These are phyloP conservation scores for Trinectes maculatus DNA, from an alignment of 2,113 vertebrate genomes.

Conservation along the genomic window DNA sequence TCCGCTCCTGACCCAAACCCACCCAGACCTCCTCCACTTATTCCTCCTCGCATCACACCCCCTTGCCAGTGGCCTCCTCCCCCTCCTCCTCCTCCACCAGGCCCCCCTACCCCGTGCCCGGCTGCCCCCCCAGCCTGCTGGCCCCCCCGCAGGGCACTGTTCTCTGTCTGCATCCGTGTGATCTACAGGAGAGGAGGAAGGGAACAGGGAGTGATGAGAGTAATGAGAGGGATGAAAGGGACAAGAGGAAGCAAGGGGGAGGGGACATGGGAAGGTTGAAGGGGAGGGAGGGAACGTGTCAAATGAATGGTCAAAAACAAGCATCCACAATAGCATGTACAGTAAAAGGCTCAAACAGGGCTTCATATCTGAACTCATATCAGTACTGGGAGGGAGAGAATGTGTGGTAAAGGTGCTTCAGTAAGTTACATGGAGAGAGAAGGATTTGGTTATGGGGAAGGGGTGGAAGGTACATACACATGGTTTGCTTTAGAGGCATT, in stretches of 20 bases:
- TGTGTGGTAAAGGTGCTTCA: slow-evolving; percentile 16
- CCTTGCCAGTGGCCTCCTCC: slow-evolving; percentile 69
- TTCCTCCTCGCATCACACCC: slow-evolving; percentile 63
- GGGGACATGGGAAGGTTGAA: slow-evolving; percentile 63
- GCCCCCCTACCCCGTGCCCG: slow-evolving; percentile 69
- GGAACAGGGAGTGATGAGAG: slow-evolving; percentile 19
- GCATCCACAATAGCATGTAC: slow-evolving; percentile 55
- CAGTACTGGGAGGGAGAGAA: slow-evolving; percentile 13
- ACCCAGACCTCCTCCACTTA: slow-evolving; percentile 48
- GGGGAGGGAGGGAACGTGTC: slow-evolving; percentile 35
- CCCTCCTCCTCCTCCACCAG: slow-evolving; percentile 69
- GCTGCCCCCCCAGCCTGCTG: slow-evolving; percentile 81
- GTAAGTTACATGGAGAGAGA: slow-evolving; percentile 30
- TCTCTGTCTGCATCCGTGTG: slow-evolving; percentile 97
- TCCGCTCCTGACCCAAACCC: slow-evolving; percentile 63
- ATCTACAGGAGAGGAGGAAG: slow-evolving; percentile 84
- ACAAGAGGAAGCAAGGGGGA: slow-evolving; percentile 55
- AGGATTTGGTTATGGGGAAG: slow-evolving; percentile 7
- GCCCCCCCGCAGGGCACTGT: slow-evolving; percentile 87
- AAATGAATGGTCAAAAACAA: slow-evolving; percentile 74
- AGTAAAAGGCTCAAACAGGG: slow-evolving; percentile 36
- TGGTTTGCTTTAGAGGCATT: slow-evolving; percentile 7
- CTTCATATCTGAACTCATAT: slow-evolving; percentile 33
- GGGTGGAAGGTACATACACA: slow-evolving; percentile 4
- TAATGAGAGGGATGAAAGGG: slow-evolving; percentile 58